Percentiles rank a stretch among this genome's conserved stretches.
Conservation (phyloP, 2,797 vertebrate species). For the Hemitrygon akajei region DNA sequence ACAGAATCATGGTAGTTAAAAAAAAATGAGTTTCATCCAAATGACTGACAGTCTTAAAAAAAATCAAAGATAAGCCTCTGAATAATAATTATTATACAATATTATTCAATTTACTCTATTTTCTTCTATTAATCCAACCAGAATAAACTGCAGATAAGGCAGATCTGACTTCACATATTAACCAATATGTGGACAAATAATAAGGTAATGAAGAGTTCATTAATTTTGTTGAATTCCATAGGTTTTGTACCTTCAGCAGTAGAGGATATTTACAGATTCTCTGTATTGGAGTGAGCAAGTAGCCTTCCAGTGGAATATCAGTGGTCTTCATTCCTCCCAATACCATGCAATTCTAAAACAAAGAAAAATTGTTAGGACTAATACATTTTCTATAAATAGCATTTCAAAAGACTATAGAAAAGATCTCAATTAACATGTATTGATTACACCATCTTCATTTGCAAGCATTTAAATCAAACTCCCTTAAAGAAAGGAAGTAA, state of each 20-base stretch:
- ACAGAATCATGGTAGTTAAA: neutral
- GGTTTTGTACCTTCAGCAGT: slow-evolving; percentile 77
- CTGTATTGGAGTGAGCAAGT: slow-evolving; percentile 92
- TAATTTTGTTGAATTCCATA: neutral
- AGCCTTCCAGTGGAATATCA: slow-evolving; percentile 91
- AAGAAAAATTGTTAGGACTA: neutral
- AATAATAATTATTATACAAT: neutral
- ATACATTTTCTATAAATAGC: neutral
- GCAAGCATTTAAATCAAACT: too few relatives aligned
- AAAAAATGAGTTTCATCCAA: neutral
- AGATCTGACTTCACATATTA: neutral
- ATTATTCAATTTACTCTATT: neutral
- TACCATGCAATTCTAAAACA: slow-evolving; percentile 86
- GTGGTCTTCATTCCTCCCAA: slow-evolving; percentile 94
- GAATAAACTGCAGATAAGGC: neutral
- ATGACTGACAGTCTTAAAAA: neutral
- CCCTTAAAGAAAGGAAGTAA: neutral
- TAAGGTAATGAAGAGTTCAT: neutral
- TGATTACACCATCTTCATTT: neutral
- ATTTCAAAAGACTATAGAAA: neutral
- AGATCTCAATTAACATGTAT: neutral
- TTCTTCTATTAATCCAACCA: neutral
- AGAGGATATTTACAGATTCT: slow-evolving; percentile 98
- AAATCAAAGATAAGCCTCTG: neutral
- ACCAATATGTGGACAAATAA: neutral